phyloP scores from a whole-genome alignment of 1,140 invertebrate genomes.

The Euura saliciscinereae region DNA sequence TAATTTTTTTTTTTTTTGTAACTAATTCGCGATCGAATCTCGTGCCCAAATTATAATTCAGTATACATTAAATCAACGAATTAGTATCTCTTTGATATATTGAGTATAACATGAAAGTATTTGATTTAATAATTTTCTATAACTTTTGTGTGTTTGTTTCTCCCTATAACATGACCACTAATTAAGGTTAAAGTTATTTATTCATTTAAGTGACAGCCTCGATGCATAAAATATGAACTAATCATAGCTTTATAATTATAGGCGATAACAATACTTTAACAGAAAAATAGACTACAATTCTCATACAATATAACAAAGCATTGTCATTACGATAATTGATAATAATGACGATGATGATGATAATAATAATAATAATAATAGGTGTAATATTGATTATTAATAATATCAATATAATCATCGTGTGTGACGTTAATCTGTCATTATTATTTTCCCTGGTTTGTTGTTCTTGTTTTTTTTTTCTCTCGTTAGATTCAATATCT shows the following conservation, averaged over 20 bases:
- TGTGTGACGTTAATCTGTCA: background rate
- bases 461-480: too few relatives aligned
- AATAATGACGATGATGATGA: background rate
- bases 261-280: slow-evolving; percentile 5
- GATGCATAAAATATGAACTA: slow-evolving; percentile 7
- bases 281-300: slow-evolving; percentile 6
- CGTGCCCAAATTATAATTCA: background rate
- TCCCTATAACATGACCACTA: background rate
- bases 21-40: background rate
- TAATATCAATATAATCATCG: slow-evolving; percentile 6
- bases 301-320: slow-evolving; percentile 5
- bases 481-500: too few relatives aligned
- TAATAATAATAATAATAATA: background rate
- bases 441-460: too few relatives aligned
- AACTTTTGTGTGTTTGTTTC: too few relatives aligned
- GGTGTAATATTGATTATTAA: background rate
- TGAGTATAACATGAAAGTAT: background rate
- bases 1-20: too few relatives aligned
- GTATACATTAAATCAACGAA: too few relatives aligned
- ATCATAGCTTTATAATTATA: background rate
- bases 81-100: background rate
- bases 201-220: slow-evolving; percentile 5
- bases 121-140: background rate
- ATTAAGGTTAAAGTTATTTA: background rate
- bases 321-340: slow-evolving; percentile 6